phyloP scores from a whole-genome alignment of 2,113 vertebrate genomes.

The Spermophilus dauricus region DNA sequence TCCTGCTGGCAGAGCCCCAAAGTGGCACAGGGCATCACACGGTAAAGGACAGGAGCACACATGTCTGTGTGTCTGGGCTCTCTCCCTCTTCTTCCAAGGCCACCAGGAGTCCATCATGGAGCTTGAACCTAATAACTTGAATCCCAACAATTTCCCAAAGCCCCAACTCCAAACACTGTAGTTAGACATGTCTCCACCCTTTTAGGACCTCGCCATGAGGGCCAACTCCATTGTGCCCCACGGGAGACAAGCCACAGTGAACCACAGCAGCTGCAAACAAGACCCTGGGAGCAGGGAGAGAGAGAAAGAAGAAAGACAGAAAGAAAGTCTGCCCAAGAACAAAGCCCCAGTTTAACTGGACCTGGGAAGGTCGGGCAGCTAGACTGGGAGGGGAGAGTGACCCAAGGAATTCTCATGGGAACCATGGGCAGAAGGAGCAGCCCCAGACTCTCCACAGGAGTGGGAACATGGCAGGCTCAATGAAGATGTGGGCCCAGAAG shows the following conservation, averaged over 20 bases:
- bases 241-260: not conserved
- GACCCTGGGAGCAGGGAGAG: too few species aligned
- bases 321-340: accelerated
- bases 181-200: not conserved
- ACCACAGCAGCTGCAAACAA: too few species aligned
- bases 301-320: accelerated
- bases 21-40: not conserved
- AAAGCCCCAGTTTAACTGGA: not conserved
- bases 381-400: accelerated
- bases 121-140: not conserved
- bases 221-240: too few species aligned
- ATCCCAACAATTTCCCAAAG: too few species aligned
- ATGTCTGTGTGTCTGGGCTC: too few species aligned
- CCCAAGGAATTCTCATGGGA: accelerated
- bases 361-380: not conserved
- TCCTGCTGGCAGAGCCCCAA: not conserved
- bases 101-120: not conserved
- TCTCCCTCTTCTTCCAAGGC: not conserved
- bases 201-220: too few species aligned
- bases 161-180: not conserved
- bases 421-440: not conserved
- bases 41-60: not conserved
- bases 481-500: not conserved
- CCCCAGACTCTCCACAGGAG: too few species aligned
- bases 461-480: not conserved